A percentile compares a stretch with the other conserved stretches of the same genome.
These are phyloP conservation scores for Semicossyphus pulcher DNA, from an alignment of 2,113 vertebrate species.

Conservation along the genomic window DNA sequence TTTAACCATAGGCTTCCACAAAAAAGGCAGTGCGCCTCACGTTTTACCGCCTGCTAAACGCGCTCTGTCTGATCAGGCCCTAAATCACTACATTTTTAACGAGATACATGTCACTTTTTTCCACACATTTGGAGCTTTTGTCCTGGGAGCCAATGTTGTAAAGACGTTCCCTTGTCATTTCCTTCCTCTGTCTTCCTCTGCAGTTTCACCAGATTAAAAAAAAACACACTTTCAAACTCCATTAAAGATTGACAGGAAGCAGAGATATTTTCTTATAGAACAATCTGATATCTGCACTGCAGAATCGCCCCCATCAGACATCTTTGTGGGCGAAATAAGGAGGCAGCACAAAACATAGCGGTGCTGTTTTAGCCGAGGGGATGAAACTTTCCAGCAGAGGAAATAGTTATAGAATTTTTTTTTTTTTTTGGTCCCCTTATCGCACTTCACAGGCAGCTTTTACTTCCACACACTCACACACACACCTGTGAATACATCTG, in stretches of 20 bases:
- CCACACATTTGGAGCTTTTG: background rate
- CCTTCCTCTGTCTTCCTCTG: background rate
- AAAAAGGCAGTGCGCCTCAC: no score
- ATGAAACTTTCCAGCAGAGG: constrained; percentile 22
- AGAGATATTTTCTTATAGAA: background rate
- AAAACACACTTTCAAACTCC: background rate
- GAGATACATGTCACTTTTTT: background rate
- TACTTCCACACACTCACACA: constrained; percentile 20
- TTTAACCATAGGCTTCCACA: background rate
- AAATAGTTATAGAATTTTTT: constrained; percentile 25
- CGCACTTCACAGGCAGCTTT: constrained; percentile 46
- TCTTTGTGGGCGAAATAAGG: constrained; percentile 11
- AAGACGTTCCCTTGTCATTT: background rate
- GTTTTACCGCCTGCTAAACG: no score
- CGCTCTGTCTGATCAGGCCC: no score
- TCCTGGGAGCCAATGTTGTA: background rate
- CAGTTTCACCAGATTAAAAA: constrained; percentile 6
- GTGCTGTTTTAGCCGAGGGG: constrained; percentile 9
- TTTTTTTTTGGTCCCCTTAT: constrained; percentile 33
- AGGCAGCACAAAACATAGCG: constrained; percentile 12
- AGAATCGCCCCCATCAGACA: background rate
- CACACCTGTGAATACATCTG: constrained; percentile 37
- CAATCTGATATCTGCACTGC: constrained; percentile 11
- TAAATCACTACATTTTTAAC: no score
- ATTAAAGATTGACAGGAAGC: background rate